These are phyloP conservation scores for Holacanthella duospinosa DNA, from an alignment of 2,888 invertebrate genomes.

Conservation along the genomic window DNA sequence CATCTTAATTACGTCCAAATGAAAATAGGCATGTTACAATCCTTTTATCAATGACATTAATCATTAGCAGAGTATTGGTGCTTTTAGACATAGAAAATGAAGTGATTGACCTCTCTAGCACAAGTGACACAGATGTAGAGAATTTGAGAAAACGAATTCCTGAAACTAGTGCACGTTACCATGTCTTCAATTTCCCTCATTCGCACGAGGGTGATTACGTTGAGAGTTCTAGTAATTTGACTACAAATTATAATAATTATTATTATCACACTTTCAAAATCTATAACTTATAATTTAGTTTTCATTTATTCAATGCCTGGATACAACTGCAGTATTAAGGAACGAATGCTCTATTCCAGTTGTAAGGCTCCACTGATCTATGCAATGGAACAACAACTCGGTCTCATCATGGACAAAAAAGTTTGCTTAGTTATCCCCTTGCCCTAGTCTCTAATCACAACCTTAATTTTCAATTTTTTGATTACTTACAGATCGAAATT, in stretches of 20 bases:
- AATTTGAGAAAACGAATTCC: slow-evolving; percentile 72
- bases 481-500: slow-evolving; percentile 66
- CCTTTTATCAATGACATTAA: not conserved
- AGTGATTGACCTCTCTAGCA: slow-evolving; percentile 68
- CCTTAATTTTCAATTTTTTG: not conserved
- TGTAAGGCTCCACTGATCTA: slow-evolving; percentile 87
- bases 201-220: slow-evolving; percentile 83
- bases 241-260: not conserved
- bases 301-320: slow-evolving; percentile 99
- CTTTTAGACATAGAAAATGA: slow-evolving; percentile 69
- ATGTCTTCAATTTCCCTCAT: slow-evolving; percentile 81
- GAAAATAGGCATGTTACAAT: slow-evolving; percentile 55
- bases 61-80: not conserved
- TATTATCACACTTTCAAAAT: slow-evolving; percentile 1
- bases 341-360: slow-evolving; percentile 96
- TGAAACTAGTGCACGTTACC: slow-evolving; percentile 75
- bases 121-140: slow-evolving; percentile 55
- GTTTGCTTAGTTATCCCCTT: no score
- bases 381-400: slow-evolving; percentile 60
- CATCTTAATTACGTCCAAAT: slow-evolving; percentile 81
- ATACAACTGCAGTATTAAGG: slow-evolving; percentile 87
- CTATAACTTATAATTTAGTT: slow-evolving; percentile 49
- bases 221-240: slow-evolving; percentile 62
- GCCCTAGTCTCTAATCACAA: no score
- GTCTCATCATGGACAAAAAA: slow-evolving; percentile 72